Conservation (phyloP, 1,140 invertebrate species). For the Lasioglossum albipes region DNA sequence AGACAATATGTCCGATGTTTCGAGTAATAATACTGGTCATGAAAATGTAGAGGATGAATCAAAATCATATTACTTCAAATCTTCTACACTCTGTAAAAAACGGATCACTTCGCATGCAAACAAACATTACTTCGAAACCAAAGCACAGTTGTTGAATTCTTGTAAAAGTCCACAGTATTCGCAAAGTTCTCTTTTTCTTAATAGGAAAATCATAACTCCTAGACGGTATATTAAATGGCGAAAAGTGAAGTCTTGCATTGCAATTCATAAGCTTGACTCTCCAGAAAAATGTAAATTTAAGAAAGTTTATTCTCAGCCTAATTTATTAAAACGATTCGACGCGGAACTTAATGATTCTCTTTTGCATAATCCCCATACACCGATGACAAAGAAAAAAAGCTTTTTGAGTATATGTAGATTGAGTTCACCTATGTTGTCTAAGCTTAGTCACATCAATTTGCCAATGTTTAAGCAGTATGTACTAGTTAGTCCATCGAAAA, state of each 20-base stretch:
- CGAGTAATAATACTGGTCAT: constrained; percentile 2
- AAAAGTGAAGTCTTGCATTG: constrained; percentile 66
- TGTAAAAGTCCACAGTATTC: constrained; percentile 43
- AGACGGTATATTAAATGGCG: constrained; percentile 68
- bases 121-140: constrained; percentile 13
- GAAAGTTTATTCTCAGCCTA: constrained; percentile 62
- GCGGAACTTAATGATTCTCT: constrained; percentile 47
- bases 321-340: constrained; percentile 56
- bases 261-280: constrained; percentile 53
- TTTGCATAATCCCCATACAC: constrained; percentile 24
- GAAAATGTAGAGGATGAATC: constrained; percentile 4
- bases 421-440: constrained; percentile 64
- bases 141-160: constrained; percentile 33
- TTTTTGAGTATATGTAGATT: constrained; percentile 51
- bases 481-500: constrained; percentile 47
- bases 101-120: constrained; percentile 24
- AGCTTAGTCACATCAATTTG: constrained; percentile 69
- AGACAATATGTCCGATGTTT: constrained; percentile 29
- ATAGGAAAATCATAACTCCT: constrained; percentile 55
- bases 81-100: constrained; percentile 41
- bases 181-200: constrained; percentile 26
- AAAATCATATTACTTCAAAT: constrained; percentile 22
- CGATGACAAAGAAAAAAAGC: constrained; percentile 10
- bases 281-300: constrained; percentile 57
- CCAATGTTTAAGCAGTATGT: constrained; percentile 66